Evolutionary conservation across 1,140 invertebrate genomes (phyloP).

Genomic region (Drosophila aff.): DNA sequence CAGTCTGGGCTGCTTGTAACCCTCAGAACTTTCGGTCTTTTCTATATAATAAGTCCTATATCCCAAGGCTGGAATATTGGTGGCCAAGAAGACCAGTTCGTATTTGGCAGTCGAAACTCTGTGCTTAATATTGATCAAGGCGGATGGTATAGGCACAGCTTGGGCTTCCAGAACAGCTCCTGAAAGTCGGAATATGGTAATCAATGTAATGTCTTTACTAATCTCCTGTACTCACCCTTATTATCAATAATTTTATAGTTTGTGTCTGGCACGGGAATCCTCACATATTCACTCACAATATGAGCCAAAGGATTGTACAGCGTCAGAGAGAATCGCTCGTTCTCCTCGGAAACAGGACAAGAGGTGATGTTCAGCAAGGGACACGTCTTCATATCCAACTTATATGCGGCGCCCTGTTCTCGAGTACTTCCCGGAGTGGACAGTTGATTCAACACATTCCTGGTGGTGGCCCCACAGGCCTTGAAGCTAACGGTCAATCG

Average conservation of each 20-base stretch:
- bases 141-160: conserved; percentile 87
- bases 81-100: conserved; percentile 89
- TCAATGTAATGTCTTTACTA: too few relatives aligned
- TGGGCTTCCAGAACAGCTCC: conserved; percentile 85
- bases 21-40: conserved; percentile 16
- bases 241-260: conserved; percentile 89
- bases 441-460: conserved; percentile 65
- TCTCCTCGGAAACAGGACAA: conserved; percentile 88
- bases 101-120: conserved; percentile 87
- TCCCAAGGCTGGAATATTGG: conserved; percentile 88
- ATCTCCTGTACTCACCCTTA: conserved; percentile 66
- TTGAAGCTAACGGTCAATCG: conserved; percentile 86
- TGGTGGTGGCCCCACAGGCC: conserved; percentile 66
- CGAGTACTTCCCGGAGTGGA: conserved; percentile 17
- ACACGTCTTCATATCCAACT: conserved; percentile 87
- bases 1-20: conserved; percentile 22
- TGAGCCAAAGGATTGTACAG: conserved; percentile 94
- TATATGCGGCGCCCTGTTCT: conserved; percentile 3
- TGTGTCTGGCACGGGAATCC: conserved; percentile 89
- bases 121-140: conserved; percentile 88
- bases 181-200: not conserved
- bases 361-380: conserved; percentile 88
- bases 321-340: conserved; percentile 88
- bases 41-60: conserved; percentile 88
- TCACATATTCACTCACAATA: conserved; percentile 87